phyloP scores from a whole-genome alignment of 92 coral and sea anemone species.

The Parazoanthus swiftii region DNA sequence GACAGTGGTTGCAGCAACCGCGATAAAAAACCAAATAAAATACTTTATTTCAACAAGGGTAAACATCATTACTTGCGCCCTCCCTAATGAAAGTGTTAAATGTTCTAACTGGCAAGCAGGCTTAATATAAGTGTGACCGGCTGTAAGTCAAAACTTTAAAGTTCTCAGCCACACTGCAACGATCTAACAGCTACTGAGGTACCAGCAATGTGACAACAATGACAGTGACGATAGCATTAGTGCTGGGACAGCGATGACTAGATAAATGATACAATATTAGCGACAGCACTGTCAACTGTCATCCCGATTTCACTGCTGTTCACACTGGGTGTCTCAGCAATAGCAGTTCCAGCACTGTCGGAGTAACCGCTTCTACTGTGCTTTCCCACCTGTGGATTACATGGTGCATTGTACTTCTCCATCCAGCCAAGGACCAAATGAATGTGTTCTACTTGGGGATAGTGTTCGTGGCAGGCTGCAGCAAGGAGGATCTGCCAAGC shows the following conservation, averaged over 20 bases:
- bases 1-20: too few species aligned
- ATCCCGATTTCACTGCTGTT: not conserved
- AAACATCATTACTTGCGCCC: too few species aligned
- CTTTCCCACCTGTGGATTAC: slow-evolving; percentile 57
- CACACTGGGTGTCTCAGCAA: not conserved
- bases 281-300: not conserved
- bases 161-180: too few species aligned
- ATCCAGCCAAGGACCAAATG: slow-evolving; percentile 43
- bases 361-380: not conserved
- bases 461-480: slow-evolving; percentile 3
- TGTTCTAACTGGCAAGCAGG: too few species aligned
- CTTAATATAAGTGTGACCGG: too few species aligned
- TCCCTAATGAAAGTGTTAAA: too few species aligned
- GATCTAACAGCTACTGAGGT: too few species aligned
- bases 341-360: not conserved
- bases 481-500: not conserved
- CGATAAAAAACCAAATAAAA: too few species aligned
- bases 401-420: slow-evolving; percentile 54
- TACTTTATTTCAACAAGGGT: too few species aligned
- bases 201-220: not conserved
- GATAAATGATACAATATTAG: not conserved
- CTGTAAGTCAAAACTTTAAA: too few species aligned
- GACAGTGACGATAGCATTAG: not conserved
- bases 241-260: not conserved
- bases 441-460: slow-evolving; percentile 16